Conservation (phyloP, 35 echinoderm and acorn worm species). For the Stichopus chloronotus region DNA sequence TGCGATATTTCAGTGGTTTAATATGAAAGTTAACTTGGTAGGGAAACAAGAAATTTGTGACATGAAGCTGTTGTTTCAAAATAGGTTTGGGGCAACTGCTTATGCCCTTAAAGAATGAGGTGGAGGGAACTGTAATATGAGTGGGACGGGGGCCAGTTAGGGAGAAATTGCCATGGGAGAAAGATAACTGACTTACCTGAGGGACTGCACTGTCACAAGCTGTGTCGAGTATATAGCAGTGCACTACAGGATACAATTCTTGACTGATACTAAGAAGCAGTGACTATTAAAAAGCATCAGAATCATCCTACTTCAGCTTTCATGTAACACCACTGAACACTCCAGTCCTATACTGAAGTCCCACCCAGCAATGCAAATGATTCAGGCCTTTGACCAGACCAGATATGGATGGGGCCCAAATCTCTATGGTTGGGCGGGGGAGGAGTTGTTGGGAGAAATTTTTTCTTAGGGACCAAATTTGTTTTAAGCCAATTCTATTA, state of each 20-base stretch:
- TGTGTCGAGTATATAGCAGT: background rate
- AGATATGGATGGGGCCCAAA: background rate
- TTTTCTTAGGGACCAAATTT: too few species aligned
- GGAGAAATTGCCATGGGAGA: conserved; percentile 1
- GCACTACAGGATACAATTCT: background rate
- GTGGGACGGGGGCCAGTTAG: background rate
- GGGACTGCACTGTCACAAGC: background rate
- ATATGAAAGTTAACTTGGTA: conserved; percentile 16
- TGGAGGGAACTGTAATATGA: conserved; percentile 16
- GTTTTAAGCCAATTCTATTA: too few species aligned
- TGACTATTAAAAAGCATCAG: background rate
- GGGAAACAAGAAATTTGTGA: conserved; percentile 21
- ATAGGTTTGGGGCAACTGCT: conserved; percentile 25
- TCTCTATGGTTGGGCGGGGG: too few species aligned
- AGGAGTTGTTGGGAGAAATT: too few species aligned
- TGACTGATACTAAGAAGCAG: background rate
- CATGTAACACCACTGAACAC: background rate
- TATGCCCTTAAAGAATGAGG: conserved; percentile 19
- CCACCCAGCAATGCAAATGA: background rate
- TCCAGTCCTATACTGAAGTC: conserved; percentile 10
- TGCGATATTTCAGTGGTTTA: background rate
- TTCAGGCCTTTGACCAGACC: background rate
- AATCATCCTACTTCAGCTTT: conserved; percentile 27
- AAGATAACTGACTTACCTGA: background rate
- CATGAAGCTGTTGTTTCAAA: conserved; percentile 17